Base-by-base conservation (phyloP, 2,113 vertebrate species). In the Sterna hirundo region DNA sequence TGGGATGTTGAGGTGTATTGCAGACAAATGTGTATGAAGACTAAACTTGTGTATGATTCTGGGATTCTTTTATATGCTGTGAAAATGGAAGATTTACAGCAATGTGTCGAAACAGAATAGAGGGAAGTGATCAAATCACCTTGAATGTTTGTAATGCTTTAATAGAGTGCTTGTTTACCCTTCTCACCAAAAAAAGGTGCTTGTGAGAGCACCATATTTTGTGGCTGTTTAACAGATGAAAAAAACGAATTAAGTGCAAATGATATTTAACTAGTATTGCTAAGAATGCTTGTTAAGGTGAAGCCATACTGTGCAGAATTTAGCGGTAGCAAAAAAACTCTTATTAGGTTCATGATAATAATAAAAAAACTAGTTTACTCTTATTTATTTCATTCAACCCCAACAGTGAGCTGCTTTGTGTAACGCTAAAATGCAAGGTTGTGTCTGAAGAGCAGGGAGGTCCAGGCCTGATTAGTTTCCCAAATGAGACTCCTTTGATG, bases 141-240 rank as follows among this genome's bases (percentile, higher is more conserved):
- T 60, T 95, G 54, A 93, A 88, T 93, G 78, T 95, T 80, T 79
- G 57, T 91, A 91, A 90, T 96, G 95, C 94, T 97, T 97, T 97
- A 97, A 95, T 89, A 94, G 93, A 94, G 94, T 97, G 93, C 84
- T 96, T 97, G 93, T 97, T 97, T 97, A 96, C 94, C 91, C 89
- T 87, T 94, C 78, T 97, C 84, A 96, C 96, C 95, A 96, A 96
- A 96, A 75, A 96, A 94, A 54, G 54, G 93, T 97, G 91, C 86
- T 93, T 68, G 49, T 77, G 71, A 93, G 49, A 80, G 94, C 78
- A 62, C 66, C n/a, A 0, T 84, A 78, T 90, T 97, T 94, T 93
- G 61, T 94, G 91, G 88, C 82, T 93, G 55, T 94, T 93, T 66
- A 96, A 88, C 66, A 91, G 61, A 88, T 61, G 30, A 81, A 69